phyloP scores from a whole-genome alignment of 23 tunicate genomes.

The Clavelina lepadiformis region DNA sequence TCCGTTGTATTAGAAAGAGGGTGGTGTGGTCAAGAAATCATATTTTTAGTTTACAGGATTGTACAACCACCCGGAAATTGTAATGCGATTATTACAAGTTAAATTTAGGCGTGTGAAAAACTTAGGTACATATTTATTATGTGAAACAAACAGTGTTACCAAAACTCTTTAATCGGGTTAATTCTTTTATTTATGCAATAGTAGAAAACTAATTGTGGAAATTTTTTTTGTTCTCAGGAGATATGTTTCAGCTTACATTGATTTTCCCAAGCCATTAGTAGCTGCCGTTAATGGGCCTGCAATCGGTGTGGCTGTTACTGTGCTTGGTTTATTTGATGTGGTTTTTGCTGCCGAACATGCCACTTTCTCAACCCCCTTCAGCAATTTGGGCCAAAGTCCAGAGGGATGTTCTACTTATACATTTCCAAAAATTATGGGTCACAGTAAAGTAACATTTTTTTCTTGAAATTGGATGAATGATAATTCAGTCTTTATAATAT shows the following conservation, averaged over 20 bases:
- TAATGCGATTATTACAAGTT: no score
- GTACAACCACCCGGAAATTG: no score
- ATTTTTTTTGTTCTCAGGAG: conserved; percentile 45
- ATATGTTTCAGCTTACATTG: conserved; percentile 77
- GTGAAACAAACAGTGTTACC: no score
- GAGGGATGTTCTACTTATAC: conserved; percentile 94
- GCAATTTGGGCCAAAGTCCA: conserved; percentile 86
- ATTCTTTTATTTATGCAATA: no score
- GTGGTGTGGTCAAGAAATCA: no score
- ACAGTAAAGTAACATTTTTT: conserved; percentile 61
- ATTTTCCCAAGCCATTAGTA: conserved; percentile 90
- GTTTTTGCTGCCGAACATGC: conserved; percentile 78
- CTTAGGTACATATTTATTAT: no score
- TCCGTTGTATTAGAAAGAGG: no score
- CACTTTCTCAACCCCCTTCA: conserved; percentile 90
- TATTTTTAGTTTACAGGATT: no score
- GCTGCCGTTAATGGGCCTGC: conserved; percentile 99
- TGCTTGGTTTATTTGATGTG: conserved; percentile 81
- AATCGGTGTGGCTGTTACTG: conserved; percentile 92
- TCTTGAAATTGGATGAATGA: neutral
- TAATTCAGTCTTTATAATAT: neutral
- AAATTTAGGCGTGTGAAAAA: no score
- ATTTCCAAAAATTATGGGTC: conserved; percentile 97
- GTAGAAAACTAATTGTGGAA: no score
- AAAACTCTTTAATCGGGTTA: no score